Base-by-base conservation (phyloP, 2,888 invertebrate genomes). In the Torymus texanus region DNA sequence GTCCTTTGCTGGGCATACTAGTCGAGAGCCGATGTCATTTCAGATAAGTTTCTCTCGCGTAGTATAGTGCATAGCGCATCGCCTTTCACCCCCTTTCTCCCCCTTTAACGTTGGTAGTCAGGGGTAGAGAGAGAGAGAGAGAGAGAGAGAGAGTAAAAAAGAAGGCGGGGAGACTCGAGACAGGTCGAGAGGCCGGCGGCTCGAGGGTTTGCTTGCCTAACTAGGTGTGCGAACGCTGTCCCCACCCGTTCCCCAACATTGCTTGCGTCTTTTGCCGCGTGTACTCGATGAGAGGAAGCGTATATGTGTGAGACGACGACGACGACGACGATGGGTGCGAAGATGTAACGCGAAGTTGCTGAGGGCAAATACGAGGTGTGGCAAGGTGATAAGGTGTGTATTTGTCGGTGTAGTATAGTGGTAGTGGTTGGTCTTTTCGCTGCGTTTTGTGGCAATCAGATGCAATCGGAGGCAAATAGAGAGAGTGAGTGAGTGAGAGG, bases 11-110 rank as follows among this genome's bases (percentile, higher is more conserved):
- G 84, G 83, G 85, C 84, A 82, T 85, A 83, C 83, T 73, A 41
- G 65, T 63, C 53, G 55, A 67, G 65, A 76, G 82, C 85, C 87
- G 89, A 90, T 90, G 88, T 90, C 88, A 90, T 90, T 90, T 89
- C 83, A 89, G 89, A 89, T 90, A 90, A 89, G 87, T 88, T 86
- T 82, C 83, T 85, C 79, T 84, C 82, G 81, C 79, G 83, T 85
- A 1, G 87, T 41, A 41, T 41, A 41, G 41, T 41, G 41, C 41
- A 41, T 8, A 86, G 86, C 80, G 67, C 80, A 79, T 76, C 82
- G 81, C 59, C 82, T 80, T 80, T 81, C 79, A 81, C 56, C 4
- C 41, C 5, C 10, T 41, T 8, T 41, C 5, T 1, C n/a, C n/a
- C n/a, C n/a, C n/a, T n/a, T n/a, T n/a, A n/a, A n/a, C n/a, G n/a